Evolutionary conservation across 1,140 invertebrate species (phyloP).

Genomic region (Dendroctonus valens): DNA sequence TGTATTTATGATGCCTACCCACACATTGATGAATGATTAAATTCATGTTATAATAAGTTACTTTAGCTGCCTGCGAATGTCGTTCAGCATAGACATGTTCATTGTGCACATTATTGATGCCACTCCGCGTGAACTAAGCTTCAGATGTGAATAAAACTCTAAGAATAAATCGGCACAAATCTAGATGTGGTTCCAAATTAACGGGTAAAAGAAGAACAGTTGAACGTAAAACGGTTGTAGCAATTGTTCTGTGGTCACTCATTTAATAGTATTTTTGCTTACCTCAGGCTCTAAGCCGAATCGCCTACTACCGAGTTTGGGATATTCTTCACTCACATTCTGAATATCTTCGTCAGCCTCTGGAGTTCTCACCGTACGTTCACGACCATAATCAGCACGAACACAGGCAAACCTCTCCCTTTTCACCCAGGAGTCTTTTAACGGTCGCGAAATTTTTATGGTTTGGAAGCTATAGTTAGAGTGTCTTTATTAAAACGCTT

Average conservation of each 20-base stretch:
- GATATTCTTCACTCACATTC: background rate
- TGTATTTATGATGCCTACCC: too few species aligned
- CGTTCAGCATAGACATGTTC: too few species aligned
- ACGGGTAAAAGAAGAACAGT: background rate
- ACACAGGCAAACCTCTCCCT: background rate
- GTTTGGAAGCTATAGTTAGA: constrained; percentile 1
- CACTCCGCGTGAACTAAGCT: too few species aligned
- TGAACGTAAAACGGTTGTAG: background rate
- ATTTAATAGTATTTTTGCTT: constrained; percentile 1
- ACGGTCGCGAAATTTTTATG: background rate
- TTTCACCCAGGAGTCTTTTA: constrained; percentile 3
- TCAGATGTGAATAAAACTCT: too few species aligned
- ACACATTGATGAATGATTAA: too few species aligned
- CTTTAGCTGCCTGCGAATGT: too few species aligned
- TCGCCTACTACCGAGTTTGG: background rate
- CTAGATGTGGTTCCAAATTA: constrained; percentile 7
- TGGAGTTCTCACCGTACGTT: background rate
- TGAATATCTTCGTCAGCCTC: background rate
- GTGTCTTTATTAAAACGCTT: too few species aligned
- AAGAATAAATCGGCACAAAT: too few species aligned
- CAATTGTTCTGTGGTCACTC: constrained; percentile 3
- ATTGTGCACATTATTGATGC: too few species aligned
- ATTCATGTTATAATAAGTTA: too few species aligned
- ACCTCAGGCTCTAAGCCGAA: background rate
- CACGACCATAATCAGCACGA: background rate